These are phyloP conservation scores for Meles meles DNA, from an alignment of 2,113 vertebrate species.

Conservation along the genomic window DNA sequence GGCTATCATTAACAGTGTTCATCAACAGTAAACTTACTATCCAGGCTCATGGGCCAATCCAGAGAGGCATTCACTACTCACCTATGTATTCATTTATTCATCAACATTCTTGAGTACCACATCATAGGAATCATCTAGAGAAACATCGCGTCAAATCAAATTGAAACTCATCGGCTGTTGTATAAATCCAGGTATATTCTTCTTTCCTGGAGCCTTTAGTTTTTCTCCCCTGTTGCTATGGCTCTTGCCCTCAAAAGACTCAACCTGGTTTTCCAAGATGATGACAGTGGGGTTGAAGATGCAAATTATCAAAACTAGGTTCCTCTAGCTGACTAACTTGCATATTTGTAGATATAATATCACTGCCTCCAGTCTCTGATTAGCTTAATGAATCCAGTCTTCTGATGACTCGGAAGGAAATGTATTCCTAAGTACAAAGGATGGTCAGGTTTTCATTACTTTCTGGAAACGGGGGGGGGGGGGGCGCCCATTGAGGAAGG, in stretches of 20 bases:
- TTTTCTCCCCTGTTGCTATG: not conserved
- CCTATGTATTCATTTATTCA: not conserved
- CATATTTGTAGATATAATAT: constrained; percentile 30
- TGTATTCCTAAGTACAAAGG: constrained; percentile 35
- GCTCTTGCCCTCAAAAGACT: not conserved
- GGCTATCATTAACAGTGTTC: not conserved
- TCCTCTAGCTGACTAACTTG: not conserved
- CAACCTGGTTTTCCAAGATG: constrained; percentile 46
- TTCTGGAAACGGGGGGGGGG: not conserved
- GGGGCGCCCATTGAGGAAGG: not conserved
- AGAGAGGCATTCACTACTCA: not conserved
- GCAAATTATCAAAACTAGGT: not conserved
- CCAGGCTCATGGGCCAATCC: not conserved
- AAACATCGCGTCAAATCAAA: not conserved
- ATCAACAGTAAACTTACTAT: not conserved
- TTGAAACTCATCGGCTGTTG: not conserved
- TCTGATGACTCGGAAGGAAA: constrained; percentile 48
- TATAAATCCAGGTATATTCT: not conserved
- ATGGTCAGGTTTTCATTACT: constrained; percentile 21
- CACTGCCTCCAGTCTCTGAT: not conserved
- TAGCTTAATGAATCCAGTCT: not conserved
- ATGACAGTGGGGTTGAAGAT: not conserved
- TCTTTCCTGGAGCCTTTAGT: not conserved
- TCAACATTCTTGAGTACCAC: not conserved
- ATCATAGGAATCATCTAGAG: not conserved